Evolutionary conservation across 1,140 invertebrate genomes (phyloP), one percentile per base, ranked within the genome.

Genomic region (Bathynomus jamesi): DNA sequence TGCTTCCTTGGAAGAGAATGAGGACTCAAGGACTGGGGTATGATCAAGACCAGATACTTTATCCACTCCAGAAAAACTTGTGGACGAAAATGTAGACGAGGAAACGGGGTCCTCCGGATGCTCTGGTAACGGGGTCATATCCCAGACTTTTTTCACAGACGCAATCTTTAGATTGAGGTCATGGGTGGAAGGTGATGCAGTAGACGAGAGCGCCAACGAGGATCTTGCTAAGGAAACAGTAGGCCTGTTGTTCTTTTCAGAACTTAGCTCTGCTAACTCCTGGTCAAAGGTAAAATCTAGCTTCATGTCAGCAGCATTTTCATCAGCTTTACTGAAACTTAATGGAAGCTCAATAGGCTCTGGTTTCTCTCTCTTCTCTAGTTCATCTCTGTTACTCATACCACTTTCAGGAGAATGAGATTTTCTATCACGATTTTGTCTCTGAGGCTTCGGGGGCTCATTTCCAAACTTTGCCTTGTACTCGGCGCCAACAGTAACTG

Each of bases 131-230:
- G 88, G 69, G 63, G 87, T 85, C 53, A 86, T 86, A 69, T 93
- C 91, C 91, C 91, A 93, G 11, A 86, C 85, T 79, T 82, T 95
- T 82, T 96, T 96, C 4, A 95, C 94, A 67, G 92, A 94, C 7
- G 92, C 92, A 78, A 96, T 95, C 83, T 97, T 96, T 81, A 94
- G 86, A 84, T 95, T 94, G 11, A 97, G 86, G 81, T 96, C 94
- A 30, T 92, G 92, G 17, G 90, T 88, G 0, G 90, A 90, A 10
- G 89, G 87, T 7, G 87, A 88, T 72, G 87, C 88, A 2, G 87
- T 88, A 71, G 85, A 87, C 21, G 40, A 17, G 21, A 53, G 40
- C 13, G 40, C 40, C 13, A 53, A 21, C 13, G 40, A 53, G 13
- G 40, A 53, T 53, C 40, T 53, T 53, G 40, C 11, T 53, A 53